Evolutionary conservation across 2,888 invertebrate genomes (phyloP), one percentile per base, ranked within the genome.

Genomic region (Agriopis marginaria): DNA sequence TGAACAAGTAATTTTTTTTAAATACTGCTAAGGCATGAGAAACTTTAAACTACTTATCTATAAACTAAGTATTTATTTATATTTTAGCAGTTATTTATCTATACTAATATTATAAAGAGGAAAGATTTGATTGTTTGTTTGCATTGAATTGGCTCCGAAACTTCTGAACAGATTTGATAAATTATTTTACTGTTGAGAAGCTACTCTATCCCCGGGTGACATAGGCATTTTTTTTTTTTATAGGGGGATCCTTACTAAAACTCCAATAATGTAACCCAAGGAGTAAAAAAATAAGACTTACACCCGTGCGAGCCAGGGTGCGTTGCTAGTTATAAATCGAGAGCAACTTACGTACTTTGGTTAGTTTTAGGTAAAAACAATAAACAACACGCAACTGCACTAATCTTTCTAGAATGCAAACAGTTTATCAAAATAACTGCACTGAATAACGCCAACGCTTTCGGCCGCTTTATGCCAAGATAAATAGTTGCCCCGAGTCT

Each of bases 401-500:
- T 82, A 82, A 84, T 84, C 76, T 81, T 82, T 81, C 68, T 77
- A 81, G 79, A 76, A 82, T 75, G 86, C 86, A 87, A 88, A 89
- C 88, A 88, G 82, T 87, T 87, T 85, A 88, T 87, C 81, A 83
- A 85, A 87, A 88, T 86, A 85, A 84, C 81, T 78, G 83, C 83
- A 84, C 81, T 79, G 76, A 85, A 86, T 85, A 88, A 87, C 84
- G 84, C 83, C 82, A 77, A 78, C 81, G 76, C 79, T 85, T 83
- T 82, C 83, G 83, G 76, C 79, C 81, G 76, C 79, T 85, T 83
- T 82, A 86, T 88, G 89, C 88, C 86, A 89, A 90, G 83, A 89
- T 87, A 90, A 93, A 92, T 87, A 92, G 86, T 85, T 85, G 84
- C 81, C 76, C 77, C 80, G 79, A 85, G 84, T 86, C 87, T 91